These are phyloP conservation scores for Ridgeia piscesae DNA, from an alignment of 1,140 invertebrate genomes.

Conservation along the genomic window DNA sequence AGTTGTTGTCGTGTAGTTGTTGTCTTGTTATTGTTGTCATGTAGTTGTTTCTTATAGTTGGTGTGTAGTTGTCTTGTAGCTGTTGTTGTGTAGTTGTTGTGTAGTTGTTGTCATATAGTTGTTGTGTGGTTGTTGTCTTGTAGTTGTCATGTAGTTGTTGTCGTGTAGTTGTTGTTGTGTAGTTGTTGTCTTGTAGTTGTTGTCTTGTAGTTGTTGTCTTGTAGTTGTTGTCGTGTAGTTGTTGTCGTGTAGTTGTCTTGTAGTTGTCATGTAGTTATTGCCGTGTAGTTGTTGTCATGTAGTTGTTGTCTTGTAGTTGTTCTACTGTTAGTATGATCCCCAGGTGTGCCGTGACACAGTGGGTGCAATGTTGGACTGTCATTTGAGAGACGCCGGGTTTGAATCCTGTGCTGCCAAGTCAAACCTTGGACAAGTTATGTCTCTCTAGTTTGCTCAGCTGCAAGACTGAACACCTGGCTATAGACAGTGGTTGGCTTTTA, in stretches of 20 bases:
- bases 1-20: background rate
- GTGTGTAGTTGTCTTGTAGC: too few relatives aligned
- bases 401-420: too few relatives aligned
- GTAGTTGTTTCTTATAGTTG: background rate
- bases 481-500: too few relatives aligned
- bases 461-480: too few relatives aligned
- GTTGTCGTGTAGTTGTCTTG: background rate
- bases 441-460: background rate
- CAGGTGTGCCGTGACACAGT: too few relatives aligned
- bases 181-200: background rate
- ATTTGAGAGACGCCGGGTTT: too few relatives aligned
- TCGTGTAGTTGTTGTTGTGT: background rate
- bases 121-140: background rate
- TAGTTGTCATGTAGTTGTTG: background rate
- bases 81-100: too few relatives aligned
- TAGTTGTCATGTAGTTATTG: background rate
- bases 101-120: too few relatives aligned
- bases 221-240: too few relatives aligned
- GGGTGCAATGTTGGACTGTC: too few relatives aligned
- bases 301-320: background rate
- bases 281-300: background rate
- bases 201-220: background rate
- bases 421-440: background rate
- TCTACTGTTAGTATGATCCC: background rate
- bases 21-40: too few relatives aligned